phyloP scores from a whole-genome alignment of 1,140 invertebrate species.

The Mercenaria mercenaria region DNA sequence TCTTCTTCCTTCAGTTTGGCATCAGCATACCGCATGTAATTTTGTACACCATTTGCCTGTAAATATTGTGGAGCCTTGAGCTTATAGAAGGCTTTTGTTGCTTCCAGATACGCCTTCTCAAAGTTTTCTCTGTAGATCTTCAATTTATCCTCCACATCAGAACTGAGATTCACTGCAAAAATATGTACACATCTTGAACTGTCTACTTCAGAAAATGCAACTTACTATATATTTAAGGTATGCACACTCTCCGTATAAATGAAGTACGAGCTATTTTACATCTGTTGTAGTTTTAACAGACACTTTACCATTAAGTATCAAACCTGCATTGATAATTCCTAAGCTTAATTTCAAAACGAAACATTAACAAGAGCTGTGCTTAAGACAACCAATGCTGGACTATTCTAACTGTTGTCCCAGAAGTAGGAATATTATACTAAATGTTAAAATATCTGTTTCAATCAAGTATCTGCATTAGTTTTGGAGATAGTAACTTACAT shows the following conservation, averaged over 20 bases:
- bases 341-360: too few species aligned
- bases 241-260: neutral
- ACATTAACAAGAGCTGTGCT: too few species aligned
- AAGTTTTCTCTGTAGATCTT: conserved; percentile 99
- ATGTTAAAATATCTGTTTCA: too few species aligned
- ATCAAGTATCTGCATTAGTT: too few species aligned
- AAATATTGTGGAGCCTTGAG: conserved; percentile 96
- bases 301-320: too few species aligned
- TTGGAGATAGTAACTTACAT: too few species aligned
- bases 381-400: too few species aligned
- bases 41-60: conserved; percentile 96
- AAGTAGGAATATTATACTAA: too few species aligned
- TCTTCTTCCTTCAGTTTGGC: conserved; percentile 98
- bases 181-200: too few species aligned
- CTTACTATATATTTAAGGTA: neutral
- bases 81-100: conserved; percentile 97
- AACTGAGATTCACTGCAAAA: conserved; percentile 96
- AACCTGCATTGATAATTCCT: too few species aligned
- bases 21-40: conserved; percentile 99
- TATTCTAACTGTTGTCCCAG: too few species aligned
- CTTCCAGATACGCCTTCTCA: conserved; percentile 97
- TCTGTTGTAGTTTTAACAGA: neutral
- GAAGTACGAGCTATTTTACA: neutral
- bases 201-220: too few species aligned
- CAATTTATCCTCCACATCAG: conserved; percentile 96